These are phyloP conservation scores for Lasioglossum lativentre DNA, from an alignment of 2,888 invertebrate genomes.

Conservation along the genomic window DNA sequence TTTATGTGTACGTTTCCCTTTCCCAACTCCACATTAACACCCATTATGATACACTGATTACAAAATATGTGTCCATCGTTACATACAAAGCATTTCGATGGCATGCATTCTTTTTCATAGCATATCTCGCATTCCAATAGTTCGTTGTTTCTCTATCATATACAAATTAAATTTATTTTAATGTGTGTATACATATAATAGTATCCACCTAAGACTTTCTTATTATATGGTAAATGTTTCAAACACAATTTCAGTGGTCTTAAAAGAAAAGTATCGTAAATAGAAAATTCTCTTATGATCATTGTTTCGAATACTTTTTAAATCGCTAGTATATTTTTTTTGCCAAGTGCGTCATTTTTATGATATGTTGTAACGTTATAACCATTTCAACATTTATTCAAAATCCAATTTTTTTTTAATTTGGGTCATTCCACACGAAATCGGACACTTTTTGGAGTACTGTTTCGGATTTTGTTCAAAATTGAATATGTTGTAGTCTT, in stretches of 20 bases:
- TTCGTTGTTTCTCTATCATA: slow-evolving; percentile 74
- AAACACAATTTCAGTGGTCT: not conserved
- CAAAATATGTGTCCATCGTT: slow-evolving; percentile 84
- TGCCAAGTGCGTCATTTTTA: not conserved
- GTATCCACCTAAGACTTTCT: not conserved
- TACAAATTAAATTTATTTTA: slow-evolving; percentile 18
- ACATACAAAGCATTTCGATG: slow-evolving; percentile 79
- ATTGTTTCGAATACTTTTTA: not conserved
- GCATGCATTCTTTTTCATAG: slow-evolving; percentile 85
- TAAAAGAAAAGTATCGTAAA: not conserved
- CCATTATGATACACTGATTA: slow-evolving; percentile 84
- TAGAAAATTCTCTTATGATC: not conserved
- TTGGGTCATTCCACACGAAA: no score
- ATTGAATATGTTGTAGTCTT: no score
- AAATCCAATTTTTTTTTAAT: not conserved
- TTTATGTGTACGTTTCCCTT: slow-evolving; percentile 84
- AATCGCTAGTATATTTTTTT: not conserved
- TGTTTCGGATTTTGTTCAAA: no score
- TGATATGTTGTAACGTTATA: no score
- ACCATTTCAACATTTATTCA: not conserved
- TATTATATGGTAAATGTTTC: not conserved
- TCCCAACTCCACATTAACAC: slow-evolving; percentile 83
- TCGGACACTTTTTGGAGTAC: no score
- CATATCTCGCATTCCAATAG: slow-evolving; percentile 86
- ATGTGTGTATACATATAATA: not conserved